Base-by-base conservation (phyloP, 2,888 invertebrate genomes). In the Tetrapedia diversipes region DNA sequence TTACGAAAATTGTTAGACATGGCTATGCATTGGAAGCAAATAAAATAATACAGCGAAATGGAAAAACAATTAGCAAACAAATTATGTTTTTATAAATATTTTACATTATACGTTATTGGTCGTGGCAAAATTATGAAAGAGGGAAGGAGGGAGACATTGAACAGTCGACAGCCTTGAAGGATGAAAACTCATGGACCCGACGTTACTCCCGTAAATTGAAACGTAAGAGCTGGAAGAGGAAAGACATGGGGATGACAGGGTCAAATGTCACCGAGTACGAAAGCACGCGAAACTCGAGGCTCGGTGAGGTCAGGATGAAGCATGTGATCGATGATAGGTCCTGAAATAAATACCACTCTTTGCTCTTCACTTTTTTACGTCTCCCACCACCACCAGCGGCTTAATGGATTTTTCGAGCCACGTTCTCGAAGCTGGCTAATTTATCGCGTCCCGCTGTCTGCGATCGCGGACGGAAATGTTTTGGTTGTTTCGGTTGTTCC, bases 241-340 rank as follows among this genome's bases (percentile, higher is more conserved):
- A 41, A 7, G 14, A 43, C 43, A 22, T 11, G 22, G 61, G 59
- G 45, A 19, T 49, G 32, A 22, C 45, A 27, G 32, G 57, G 51
- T 74, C 71, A 32, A 39, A 74, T 79, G 80, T 80, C 81, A 81
- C 76, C 70, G 73, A 61, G 70, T 54, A 79, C 66, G 80, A 82
- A 86, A 80, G 81, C 75, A 69, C 67, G 73, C 79, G 80, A 78
- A 78, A 73, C 77, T 77, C 79, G 84, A 78, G 75, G 80, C 81
- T n/a, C 86, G 81, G 56, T 77, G 60, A 66, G 67, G 77, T 57
- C 67, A 59, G 64, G 73, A 49, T 60, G 60, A 71, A 67, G 41
- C 70, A 43, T 43, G 79, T 82, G 86, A 86, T 85, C 76, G 79
- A 85, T 81, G 86, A 85, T 75, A 54, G 66, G 66, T 60, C 68